Conservation (phyloP, 2,113 vertebrate species). For the Phaetusa simplex region DNA sequence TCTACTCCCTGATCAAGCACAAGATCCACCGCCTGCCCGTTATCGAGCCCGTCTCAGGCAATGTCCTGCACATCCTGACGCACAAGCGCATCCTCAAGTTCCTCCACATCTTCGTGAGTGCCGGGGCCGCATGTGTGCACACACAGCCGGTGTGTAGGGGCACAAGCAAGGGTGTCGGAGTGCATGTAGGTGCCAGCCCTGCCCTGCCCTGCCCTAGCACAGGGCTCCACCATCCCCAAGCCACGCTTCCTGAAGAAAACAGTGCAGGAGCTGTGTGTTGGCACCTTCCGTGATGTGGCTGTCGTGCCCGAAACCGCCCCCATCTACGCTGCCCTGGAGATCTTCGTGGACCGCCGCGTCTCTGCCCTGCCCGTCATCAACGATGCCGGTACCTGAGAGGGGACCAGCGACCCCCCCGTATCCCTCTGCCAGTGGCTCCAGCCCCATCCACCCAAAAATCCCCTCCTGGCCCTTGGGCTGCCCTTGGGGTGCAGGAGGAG, state of each 20-base stretch:
- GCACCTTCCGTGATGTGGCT: constrained; percentile 90
- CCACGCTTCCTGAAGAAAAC: constrained; percentile 83
- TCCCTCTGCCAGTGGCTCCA: background rate
- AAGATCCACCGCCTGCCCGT: constrained; percentile 96
- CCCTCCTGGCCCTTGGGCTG: background rate
- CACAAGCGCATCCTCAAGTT: constrained; percentile 98
- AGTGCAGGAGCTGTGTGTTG: constrained; percentile 86
- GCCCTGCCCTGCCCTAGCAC: background rate
- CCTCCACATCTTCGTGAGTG: constrained; percentile 89
- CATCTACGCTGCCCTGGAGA: constrained; percentile 83
- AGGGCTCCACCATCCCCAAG: constrained; percentile 83
- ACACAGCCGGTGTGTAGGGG: background rate
- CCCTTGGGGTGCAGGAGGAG: background rate
- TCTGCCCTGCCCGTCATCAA: constrained; percentile 92
- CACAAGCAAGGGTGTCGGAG: background rate
- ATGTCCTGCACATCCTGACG: constrained; percentile 91
- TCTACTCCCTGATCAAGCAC: constrained; percentile 90
- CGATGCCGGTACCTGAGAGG: constrained; percentile 73
- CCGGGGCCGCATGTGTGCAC: rapidly evolving
- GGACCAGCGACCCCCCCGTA: rapidly evolving
- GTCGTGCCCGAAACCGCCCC: constrained; percentile 83
- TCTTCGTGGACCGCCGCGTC: constrained; percentile 91
- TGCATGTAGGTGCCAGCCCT: background rate
- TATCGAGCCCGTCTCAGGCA: constrained; percentile 89
- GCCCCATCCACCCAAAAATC: background rate